Evolutionary conservation across 2,888 invertebrate species (phyloP), one percentile per base, ranked within the genome.

Genomic region (Unio pictorum): DNA sequence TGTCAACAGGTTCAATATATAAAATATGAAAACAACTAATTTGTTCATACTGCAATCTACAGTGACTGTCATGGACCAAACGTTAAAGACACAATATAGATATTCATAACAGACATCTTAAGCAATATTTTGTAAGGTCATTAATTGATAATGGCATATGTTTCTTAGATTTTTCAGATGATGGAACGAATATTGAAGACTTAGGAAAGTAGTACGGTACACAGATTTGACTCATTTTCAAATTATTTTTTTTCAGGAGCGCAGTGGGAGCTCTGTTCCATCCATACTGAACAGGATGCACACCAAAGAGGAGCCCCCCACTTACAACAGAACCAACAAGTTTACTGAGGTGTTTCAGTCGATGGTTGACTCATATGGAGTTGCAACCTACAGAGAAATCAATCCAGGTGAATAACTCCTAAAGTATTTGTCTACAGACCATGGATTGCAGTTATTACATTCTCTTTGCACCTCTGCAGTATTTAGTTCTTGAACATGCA

Each of bases 281-380:
- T 98, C 98, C 0, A 98, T 99, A 91, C 92, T 99, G 80, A 98
- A 99, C 91, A 94, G 97, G 8, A 97, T 99, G 95, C 95, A 95
- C 0, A 92, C 93, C 67, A 95, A 95, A 86, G 83, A 88, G 77
- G 83, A 95, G 89, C 99, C 99, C 18, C 99, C 99, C 1, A 99
- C 99, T 0, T 99, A 96, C 91, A 97, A 98, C 91, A 94, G 97
- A 72, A 96, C 96, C 71, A 99, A 99, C 91, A 99, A 99, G 91
- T 99, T 99, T 91, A 99, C 98, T 0, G 92, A 93, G 80, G 98
- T 95, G 79, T 99, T 99, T 91, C 99, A 99, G 91, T 93, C 94
- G 74, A 93, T 99, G 76, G 97, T 99, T 80, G 97, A 99, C 91
- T 95, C 99, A 0, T 99, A 99, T 89, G 99, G 99, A 73, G 95